phyloP scores from a whole-genome alignment of 1,140 invertebrate species.

The Nylanderia fulva region DNA sequence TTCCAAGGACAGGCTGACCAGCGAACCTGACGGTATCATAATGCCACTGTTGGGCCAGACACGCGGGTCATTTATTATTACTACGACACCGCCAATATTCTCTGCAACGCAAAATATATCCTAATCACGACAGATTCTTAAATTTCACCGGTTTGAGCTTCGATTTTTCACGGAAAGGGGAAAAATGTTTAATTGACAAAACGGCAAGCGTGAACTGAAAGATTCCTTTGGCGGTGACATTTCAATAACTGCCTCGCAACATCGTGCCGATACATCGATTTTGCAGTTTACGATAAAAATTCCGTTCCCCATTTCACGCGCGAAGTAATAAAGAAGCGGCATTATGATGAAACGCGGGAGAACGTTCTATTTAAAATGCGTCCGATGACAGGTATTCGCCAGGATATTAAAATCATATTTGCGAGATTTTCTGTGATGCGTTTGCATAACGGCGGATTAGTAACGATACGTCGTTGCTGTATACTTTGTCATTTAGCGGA shows the following conservation, averaged over 20 bases:
- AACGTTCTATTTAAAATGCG: constrained; percentile 33
- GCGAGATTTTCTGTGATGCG: constrained; percentile 27
- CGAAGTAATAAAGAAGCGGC: constrained; percentile 50
- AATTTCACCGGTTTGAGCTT: neutral
- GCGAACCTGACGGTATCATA: constrained; percentile 40
- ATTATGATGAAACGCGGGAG: constrained; percentile 29
- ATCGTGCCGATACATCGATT: constrained; percentile 50
- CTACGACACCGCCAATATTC: constrained; percentile 1
- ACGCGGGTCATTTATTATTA: constrained; percentile 53
- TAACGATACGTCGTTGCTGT: constrained; percentile 45
- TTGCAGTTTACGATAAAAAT: constrained; percentile 61
- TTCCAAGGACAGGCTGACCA: constrained; percentile 25
- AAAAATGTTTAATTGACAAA: too few species aligned
- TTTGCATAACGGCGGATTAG: constrained; percentile 51
- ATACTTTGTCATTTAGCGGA: constrained; percentile 44
- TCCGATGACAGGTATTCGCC: constrained; percentile 28
- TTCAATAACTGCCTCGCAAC: constrained; percentile 55
- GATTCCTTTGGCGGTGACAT: constrained; percentile 31
- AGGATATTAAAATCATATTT: constrained; percentile 61
- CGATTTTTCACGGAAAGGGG: neutral
- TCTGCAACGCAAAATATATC: constrained; percentile 5
- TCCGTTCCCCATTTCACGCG: constrained; percentile 23
- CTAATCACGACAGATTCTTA: neutral
- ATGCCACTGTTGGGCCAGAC: constrained; percentile 63
- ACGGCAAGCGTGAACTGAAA: neutral